Evolutionary conservation across 1,140 invertebrate species (phyloP).

Genomic region (Pseudomyrmex cubaensis): DNA sequence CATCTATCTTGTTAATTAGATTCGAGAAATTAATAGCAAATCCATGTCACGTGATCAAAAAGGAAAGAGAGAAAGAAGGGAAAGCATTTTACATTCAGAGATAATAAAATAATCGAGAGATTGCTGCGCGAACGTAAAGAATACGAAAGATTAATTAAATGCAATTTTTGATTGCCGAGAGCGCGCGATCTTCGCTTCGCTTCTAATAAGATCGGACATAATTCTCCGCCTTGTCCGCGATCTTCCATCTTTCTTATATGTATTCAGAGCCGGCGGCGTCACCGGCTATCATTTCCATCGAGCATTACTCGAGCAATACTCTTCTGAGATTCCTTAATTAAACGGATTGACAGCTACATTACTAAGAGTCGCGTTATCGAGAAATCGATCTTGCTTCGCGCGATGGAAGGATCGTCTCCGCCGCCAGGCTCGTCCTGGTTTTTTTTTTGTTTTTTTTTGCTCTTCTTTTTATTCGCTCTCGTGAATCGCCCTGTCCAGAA

Average conservation of each 20-base stretch:
- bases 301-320: conserved; percentile 66
- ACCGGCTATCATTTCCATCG: conserved; percentile 53
- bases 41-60: background rate
- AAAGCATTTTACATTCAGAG: background rate
- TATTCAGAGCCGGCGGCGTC: conserved; percentile 41
- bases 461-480: conserved; percentile 26
- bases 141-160: background rate
- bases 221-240: conserved; percentile 19
- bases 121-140: background rate
- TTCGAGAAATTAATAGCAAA: background rate
- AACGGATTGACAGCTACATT: conserved; percentile 82
- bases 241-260: conserved; percentile 9
- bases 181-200: background rate
- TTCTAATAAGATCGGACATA: conserved; percentile 35
- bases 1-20: background rate
- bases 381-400: conserved; percentile 31
- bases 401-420: conserved; percentile 10
- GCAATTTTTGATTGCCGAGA: conserved; percentile 12
- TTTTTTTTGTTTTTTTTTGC: too few species aligned
- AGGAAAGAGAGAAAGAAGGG: too few species aligned
- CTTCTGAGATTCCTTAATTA: conserved; percentile 81
- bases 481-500: conserved; percentile 45
- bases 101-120: too few species aligned
- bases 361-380: conserved; percentile 63
- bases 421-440: conserved; percentile 18